These are phyloP conservation scores for Emys orbicularis DNA, from an alignment of 2,797 vertebrate genomes.

Conservation along the genomic window DNA sequence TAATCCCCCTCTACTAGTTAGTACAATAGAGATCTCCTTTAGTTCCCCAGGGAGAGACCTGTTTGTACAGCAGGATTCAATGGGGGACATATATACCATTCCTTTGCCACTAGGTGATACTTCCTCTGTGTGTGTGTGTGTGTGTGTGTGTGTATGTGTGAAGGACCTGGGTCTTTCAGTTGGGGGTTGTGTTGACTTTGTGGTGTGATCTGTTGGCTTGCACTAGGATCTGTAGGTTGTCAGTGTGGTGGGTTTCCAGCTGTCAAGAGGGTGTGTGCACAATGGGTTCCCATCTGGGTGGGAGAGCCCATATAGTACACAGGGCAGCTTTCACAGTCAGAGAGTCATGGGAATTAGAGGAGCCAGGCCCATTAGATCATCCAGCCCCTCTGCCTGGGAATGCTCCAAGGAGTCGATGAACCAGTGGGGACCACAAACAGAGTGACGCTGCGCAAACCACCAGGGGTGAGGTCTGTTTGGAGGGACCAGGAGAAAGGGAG, in stretches of 20 bases:
- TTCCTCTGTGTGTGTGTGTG: background rate
- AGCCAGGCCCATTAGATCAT: constrained; percentile 43
- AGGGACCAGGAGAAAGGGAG: constrained; percentile 69
- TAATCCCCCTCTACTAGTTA: background rate
- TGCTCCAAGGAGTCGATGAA: constrained; percentile 62
- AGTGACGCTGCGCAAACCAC: constrained; percentile 56
- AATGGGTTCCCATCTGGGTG: background rate
- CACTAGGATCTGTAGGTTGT: background rate
- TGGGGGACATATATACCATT: background rate
- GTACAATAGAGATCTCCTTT: background rate
- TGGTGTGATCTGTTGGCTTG: background rate
- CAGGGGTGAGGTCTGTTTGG: constrained; percentile 44
- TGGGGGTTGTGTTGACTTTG: background rate
- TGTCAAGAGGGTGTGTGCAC: background rate
- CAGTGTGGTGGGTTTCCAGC: background rate
- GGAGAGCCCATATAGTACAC: background rate
- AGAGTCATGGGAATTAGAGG: background rate
- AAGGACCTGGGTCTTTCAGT: background rate
- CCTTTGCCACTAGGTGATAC: background rate
- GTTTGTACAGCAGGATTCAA: background rate
- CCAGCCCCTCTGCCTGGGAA: constrained; percentile 53
- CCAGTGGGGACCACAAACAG: constrained; percentile 55
- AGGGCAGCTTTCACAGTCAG: background rate
- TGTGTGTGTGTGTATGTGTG: too few relatives aligned
- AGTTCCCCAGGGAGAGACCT: background rate